These are phyloP conservation scores for Micronycteris hirsuta DNA, from an alignment of 2,113 vertebrate genomes.

Conservation along the genomic window DNA sequence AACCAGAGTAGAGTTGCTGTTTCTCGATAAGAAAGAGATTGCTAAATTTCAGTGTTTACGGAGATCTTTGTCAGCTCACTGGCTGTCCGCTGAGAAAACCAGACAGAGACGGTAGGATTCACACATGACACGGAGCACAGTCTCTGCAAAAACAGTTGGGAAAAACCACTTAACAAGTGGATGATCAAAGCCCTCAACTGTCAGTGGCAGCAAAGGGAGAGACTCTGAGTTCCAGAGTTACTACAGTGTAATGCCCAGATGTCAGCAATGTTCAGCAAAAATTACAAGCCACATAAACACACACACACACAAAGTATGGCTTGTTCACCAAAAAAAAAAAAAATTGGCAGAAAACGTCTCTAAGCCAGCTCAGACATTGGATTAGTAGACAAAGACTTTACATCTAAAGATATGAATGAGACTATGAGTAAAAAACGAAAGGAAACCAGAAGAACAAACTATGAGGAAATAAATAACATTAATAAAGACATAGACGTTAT, in stretches of 20 bases:
- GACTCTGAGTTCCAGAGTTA: neutral
- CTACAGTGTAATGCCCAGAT: neutral
- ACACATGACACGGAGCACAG: neutral
- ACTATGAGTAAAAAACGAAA: neutral
- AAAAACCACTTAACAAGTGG: neutral
- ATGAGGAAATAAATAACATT: neutral
- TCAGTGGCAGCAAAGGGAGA: neutral
- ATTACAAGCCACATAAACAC: neutral
- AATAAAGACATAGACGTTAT: neutral
- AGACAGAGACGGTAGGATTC: neutral
- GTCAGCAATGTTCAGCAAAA: neutral
- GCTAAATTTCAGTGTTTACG: neutral
- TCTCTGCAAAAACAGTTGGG: neutral
- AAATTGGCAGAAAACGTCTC: neutral
- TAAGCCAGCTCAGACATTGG: neutral
- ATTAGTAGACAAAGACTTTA: neutral
- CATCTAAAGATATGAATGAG: neutral
- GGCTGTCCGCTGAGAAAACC: neutral
- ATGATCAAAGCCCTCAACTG: neutral
- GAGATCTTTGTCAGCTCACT: neutral
- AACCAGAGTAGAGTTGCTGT: neutral
- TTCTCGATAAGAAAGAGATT: neutral
- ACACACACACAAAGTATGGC: neutral
- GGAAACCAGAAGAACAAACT: neutral
- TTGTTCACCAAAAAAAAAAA: neutral